Percentiles rank a stretch among this genome's conserved stretches.
phyloP scores from a whole-genome alignment of 2,888 invertebrate genomes.

The Cheilosia scutellata region DNA sequence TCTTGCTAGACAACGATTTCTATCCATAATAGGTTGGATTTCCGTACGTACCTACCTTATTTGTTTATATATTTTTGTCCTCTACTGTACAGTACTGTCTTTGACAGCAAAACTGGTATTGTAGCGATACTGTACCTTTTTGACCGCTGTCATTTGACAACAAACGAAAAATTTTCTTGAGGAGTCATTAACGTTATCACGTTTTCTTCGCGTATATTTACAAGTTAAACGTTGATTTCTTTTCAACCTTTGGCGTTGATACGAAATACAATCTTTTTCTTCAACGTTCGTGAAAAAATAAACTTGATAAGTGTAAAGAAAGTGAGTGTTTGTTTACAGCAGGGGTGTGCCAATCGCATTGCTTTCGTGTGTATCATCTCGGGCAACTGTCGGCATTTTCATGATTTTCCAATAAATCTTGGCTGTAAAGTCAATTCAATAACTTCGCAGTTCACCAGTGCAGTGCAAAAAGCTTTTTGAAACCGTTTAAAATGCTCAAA shows the following conservation, averaged over 20 bases:
- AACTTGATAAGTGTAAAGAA: neutral
- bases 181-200: slow-evolving; percentile 5
- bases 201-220: slow-evolving; percentile 17
- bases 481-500: slow-evolving; percentile 41
- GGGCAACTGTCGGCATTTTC: slow-evolving; percentile 44
- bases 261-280: neutral
- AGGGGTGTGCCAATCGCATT: slow-evolving; percentile 49
- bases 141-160: slow-evolving; percentile 56
- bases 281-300: neutral
- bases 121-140: neutral
- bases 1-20: no score
- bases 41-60: neutral
- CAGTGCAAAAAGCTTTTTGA: neutral
- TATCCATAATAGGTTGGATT: neutral
- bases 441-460: neutral
- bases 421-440: neutral
- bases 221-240: neutral
- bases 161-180: slow-evolving; percentile 30
- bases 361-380: slow-evolving; percentile 1
- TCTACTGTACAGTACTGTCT: slow-evolving; percentile 13
- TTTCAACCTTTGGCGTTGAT: neutral
- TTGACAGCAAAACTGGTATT: slow-evolving; percentile 16
- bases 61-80: neutral
- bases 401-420: slow-evolving; percentile 21
- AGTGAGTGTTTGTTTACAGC: slow-evolving; percentile 30